A percentile compares a stretch with the other conserved stretches of the same genome.
These are phyloP conservation scores for Tolypeutes matacus DNA, from an alignment of 2,797 vertebrate genomes.

Conservation along the genomic window DNA sequence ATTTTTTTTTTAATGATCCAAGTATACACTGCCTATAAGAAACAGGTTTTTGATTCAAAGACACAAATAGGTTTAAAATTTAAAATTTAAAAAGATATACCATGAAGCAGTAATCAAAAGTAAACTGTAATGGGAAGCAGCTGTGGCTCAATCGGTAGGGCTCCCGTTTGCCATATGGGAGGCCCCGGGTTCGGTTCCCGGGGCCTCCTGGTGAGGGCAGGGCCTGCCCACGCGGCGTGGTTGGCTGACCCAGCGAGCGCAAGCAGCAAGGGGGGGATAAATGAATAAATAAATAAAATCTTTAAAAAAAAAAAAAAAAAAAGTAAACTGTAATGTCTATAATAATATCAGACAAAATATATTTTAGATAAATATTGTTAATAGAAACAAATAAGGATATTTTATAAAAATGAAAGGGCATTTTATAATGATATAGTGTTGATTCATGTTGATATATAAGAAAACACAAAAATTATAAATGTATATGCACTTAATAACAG, in stretches of 20 bases:
- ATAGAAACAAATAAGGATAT: background rate
- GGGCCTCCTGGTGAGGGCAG: too few species aligned
- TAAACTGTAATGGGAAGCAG: conserved; percentile 1
- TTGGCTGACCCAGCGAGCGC: too few species aligned
- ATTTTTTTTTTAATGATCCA: background rate
- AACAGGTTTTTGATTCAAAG: background rate
- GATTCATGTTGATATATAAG: background rate
- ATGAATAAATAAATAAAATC: too few species aligned
- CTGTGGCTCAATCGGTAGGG: too few species aligned
- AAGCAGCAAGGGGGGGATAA: too few species aligned
- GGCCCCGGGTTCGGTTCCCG: too few species aligned
- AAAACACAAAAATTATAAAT: background rate
- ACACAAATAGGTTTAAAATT: background rate
- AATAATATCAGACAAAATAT: background rate
- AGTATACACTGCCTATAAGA: background rate
- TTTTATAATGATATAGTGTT: background rate
- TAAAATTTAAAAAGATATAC: background rate
- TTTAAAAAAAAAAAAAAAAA: too few species aligned
- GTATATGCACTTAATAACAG: background rate
- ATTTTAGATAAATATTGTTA: conserved; percentile 2
- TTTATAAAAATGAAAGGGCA: background rate
- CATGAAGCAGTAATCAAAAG: background rate
- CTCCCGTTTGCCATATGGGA: too few species aligned
- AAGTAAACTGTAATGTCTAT: background rate
- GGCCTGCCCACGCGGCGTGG: too few species aligned